Conservation (phyloP, 2,888 invertebrate genomes). For the Phragmatobia fuliginosa region DNA sequence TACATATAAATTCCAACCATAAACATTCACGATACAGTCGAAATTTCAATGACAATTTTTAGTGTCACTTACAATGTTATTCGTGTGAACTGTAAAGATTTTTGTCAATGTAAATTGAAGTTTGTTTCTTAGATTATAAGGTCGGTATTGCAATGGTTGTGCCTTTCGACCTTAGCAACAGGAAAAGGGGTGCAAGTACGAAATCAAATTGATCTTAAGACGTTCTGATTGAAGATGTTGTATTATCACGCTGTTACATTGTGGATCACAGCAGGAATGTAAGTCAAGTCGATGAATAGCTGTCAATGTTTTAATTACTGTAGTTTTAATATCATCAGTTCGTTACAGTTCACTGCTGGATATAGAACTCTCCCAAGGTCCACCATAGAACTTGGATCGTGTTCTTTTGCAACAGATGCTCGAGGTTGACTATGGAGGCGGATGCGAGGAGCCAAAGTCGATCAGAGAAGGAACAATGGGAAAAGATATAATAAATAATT, state of each 20-base stretch:
- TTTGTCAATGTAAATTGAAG: neutral
- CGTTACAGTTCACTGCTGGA: no score
- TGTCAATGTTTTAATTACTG: neutral
- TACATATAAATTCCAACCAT: slow-evolving; percentile 8
- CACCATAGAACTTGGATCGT: no score
- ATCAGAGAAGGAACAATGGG: no score
- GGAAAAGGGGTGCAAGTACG: slow-evolving; percentile 35
- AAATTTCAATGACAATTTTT: neutral
- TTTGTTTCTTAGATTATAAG: fast-evolving
- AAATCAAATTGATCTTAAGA: slow-evolving; percentile 34
- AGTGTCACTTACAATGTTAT: slow-evolving; percentile 7
- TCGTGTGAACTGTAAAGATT: neutral
- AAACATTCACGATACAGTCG: fast-evolving
- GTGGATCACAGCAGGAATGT: slow-evolving; percentile 3
- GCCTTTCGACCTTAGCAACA: slow-evolving; percentile 33
- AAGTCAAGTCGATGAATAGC: neutral
- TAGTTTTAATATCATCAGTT: neutral
- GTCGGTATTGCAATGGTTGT: slow-evolving; percentile 22
- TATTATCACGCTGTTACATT: slow-evolving; percentile 14
- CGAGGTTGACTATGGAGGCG: no score
- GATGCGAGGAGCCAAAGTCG: no score
- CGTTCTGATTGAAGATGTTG: slow-evolving; percentile 24
- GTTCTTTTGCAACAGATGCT: no score
- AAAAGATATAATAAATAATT: no score
- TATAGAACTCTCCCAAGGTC: no score